Conservation (phyloP, 2,888 invertebrate species). For the Odontomyia ornata region DNA sequence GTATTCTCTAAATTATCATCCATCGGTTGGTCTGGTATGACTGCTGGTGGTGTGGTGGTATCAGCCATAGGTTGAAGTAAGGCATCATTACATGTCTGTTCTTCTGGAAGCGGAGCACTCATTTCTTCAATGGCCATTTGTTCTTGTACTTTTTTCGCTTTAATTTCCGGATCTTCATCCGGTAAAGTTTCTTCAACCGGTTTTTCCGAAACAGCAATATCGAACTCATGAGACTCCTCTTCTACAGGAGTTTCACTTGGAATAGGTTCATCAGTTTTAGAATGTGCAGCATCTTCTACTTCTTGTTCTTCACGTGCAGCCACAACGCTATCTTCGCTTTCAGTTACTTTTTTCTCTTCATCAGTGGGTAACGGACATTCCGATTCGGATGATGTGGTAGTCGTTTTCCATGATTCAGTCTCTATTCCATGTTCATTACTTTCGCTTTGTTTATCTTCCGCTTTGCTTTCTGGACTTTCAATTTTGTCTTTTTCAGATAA, state of each 20-base stretch:
- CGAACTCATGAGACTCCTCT: neutral
- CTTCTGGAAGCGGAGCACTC: conserved; percentile 10
- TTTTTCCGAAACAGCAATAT: neutral
- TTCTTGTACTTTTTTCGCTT: conserved; percentile 44
- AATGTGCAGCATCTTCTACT: conserved; percentile 10
- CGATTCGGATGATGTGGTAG: conserved; percentile 42
- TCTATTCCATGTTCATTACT: neutral
- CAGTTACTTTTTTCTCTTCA: conserved; percentile 51
- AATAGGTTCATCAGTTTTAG: neutral
- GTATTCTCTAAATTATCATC: conserved; percentile 46
- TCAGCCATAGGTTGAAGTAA: conserved; percentile 46
- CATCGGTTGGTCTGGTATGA: conserved; percentile 48
- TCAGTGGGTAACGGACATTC: conserved; percentile 52
- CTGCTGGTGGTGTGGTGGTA: neutral
- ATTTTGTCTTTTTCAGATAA: conserved; percentile 48
- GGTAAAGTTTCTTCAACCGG: conserved; percentile 32
- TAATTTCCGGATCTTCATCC: conserved; percentile 47
- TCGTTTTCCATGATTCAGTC: conserved; percentile 28
- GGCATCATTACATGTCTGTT: conserved; percentile 51
- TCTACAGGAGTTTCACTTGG: conserved; percentile 41
- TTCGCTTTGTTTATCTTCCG: neutral
- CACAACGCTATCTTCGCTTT: conserved; percentile 53
- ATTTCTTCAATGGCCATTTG: conserved; percentile 49
- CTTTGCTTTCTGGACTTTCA: conserved; percentile 20
- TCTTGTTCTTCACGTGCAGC: neutral